These are phyloP conservation scores for Amazona vittata DNA, from an alignment of 2,113 vertebrate species.

Conservation along the genomic window DNA sequence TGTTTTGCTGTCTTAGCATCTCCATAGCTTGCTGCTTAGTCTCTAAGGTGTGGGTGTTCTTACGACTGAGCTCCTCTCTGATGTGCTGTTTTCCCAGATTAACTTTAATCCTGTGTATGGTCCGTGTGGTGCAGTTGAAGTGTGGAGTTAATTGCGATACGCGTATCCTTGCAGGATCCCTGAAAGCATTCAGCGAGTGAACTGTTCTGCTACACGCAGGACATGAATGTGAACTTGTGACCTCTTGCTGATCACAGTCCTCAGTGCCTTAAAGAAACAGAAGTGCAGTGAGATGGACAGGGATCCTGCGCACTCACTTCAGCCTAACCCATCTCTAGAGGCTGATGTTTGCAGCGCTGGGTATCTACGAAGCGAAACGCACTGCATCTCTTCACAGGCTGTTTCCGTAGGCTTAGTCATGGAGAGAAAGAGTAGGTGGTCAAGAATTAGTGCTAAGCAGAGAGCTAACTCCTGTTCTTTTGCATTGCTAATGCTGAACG, in stretches of 20 bases:
- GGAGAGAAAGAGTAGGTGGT: conserved; percentile 57
- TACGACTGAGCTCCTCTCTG: not conserved
- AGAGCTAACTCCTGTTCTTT: conserved; percentile 43
- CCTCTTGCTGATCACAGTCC: not conserved
- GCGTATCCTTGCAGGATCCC: conserved; percentile 47
- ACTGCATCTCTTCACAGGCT: not conserved
- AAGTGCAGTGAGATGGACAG: not conserved
- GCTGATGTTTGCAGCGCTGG: not conserved
- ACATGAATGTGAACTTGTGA: conserved; percentile 25
- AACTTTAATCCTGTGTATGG: not conserved
- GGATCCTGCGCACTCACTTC: not conserved
- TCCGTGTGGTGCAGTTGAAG: not conserved
- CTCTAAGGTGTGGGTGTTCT: conserved; percentile 14
- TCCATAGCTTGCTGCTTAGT: not conserved
- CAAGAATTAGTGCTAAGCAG: conserved; percentile 51
- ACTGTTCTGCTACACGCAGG: not conserved
- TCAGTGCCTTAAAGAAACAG: conserved; percentile 31
- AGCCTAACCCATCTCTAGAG: not conserved
- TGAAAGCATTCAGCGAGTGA: conserved; percentile 7
- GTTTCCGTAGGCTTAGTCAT: conserved; percentile 60
- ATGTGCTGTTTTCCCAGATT: not conserved
- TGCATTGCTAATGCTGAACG: conserved; percentile 55
- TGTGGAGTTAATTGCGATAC: conserved; percentile 48
- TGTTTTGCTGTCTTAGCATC: not conserved
- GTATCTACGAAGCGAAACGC: not conserved